Conservation (phyloP, 2,888 invertebrate species). For the Embidobia sp. region DNA sequence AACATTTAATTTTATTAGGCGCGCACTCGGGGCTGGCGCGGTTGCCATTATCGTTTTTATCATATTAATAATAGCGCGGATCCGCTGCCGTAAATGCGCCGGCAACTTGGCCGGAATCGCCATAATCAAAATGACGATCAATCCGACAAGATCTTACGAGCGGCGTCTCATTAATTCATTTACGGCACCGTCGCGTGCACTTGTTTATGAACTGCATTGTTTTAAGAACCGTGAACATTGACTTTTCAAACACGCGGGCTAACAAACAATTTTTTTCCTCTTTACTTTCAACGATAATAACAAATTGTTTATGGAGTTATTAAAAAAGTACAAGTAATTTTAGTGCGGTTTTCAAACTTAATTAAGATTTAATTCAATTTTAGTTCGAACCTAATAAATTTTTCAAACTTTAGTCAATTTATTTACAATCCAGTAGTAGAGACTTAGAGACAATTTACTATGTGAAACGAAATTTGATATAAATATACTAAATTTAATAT, state of each 20-base stretch:
- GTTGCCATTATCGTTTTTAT: constrained; percentile 51
- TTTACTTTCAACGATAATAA: no score
- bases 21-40: constrained; percentile 11
- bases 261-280: no score
- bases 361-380: no score
- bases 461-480: no score
- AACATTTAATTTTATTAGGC: constrained; percentile 55
- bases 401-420: no score
- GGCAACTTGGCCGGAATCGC: constrained; percentile 28
- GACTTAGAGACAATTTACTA: no score
- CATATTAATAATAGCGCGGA: constrained; percentile 50
- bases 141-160: constrained; percentile 29
- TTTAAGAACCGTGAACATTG: constrained; percentile 38
- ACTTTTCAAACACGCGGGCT: constrained; percentile 35
- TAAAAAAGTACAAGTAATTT: no score
- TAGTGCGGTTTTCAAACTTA: no score
- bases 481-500: no score
- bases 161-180: constrained; percentile 38
- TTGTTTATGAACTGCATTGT: constrained; percentile 55
- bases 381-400: no score
- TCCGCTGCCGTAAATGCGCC: constrained; percentile 42
- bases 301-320: no score
- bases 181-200: constrained; percentile 37
- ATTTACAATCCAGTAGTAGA: no score
- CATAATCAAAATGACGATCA: constrained; percentile 45